These are phyloP conservation scores for Falco berigora DNA, from an alignment of 2,797 vertebrate genomes.

Conservation along the genomic window DNA sequence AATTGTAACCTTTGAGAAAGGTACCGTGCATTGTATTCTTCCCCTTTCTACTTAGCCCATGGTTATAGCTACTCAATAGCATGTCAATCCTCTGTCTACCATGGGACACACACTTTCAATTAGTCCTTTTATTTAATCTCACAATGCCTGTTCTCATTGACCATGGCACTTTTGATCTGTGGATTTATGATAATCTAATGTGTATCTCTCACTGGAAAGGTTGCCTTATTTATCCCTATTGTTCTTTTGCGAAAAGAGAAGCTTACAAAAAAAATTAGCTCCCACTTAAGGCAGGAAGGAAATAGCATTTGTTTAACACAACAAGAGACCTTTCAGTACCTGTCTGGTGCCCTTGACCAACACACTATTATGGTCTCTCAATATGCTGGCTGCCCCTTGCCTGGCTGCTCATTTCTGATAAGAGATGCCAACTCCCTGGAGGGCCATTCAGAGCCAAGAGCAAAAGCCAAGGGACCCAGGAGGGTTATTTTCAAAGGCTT, in stretches of 20 bases:
- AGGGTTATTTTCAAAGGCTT: constrained; percentile 72
- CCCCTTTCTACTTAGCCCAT: background rate
- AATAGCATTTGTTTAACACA: constrained; percentile 73
- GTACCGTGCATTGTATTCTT: constrained; percentile 8
- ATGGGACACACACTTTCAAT: constrained; percentile 64
- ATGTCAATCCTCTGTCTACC: constrained; percentile 42
- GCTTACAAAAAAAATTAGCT: constrained; percentile 66
- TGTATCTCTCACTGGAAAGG: constrained; percentile 64
- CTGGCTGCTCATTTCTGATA: constrained; percentile 75
- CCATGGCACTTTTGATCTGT: constrained; percentile 65
- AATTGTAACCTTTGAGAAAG: constrained; percentile 15
- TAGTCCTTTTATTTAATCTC: constrained; percentile 71
- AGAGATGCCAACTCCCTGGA: constrained; percentile 71
- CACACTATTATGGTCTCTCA: constrained; percentile 63
- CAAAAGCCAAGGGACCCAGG: constrained; percentile 53
- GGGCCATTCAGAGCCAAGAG: constrained; percentile 62
- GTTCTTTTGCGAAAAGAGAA: constrained; percentile 67
- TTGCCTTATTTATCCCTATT: constrained; percentile 69
- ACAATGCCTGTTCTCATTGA: constrained; percentile 64
- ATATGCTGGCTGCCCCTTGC: constrained; percentile 73
- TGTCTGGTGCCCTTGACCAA: constrained; percentile 74
- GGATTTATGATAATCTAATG: constrained; percentile 75
- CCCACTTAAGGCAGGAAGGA: constrained; percentile 73
- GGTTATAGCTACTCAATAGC: constrained; percentile 42
- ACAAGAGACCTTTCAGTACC: constrained; percentile 75